Base-by-base conservation (phyloP, 2,113 vertebrate genomes). In the Fulmarus glacialis region DNA sequence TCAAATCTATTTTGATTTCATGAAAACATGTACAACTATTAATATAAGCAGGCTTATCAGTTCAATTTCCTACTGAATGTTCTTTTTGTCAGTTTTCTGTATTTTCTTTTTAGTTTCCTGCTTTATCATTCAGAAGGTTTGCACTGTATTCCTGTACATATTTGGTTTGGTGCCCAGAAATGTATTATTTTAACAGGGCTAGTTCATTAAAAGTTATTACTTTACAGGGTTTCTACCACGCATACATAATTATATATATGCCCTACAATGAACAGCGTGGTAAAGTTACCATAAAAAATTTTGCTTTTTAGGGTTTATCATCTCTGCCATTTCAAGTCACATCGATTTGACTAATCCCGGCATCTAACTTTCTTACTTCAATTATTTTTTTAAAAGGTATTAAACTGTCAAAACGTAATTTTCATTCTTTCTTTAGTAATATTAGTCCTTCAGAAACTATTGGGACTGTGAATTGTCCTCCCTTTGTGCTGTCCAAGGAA, bases 161-260 rank as follows among this genome's bases (percentile, higher is more conserved):
- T 95, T 97, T 97, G 97, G 93, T 94, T 96, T 96, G 89, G 81
- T 97, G 95, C 97, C 95, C 97, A 97, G 95, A 97, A 96, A 94
- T 68, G 91, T 96, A 96, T 96, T 95, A 97, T 97, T 97, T 97
- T 97, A 97, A 96, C 96, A 96, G 87, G 89, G 84, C 42, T 91
- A 94, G 62, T 97, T 96, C 91, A 96, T 96, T 95, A 94, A 80
- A 97, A 93, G 78, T 95, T 95, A 97, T 97, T 96, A 91, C 94
- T 95, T 96, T 93, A 91, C 53, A 91, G 70, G 40, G 53, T 48
- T 86, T 80, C 87, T 77, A 85, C 70, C 74, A 80, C 0, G 74
- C 91, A 96, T 97, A 94, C 78, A 12, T 93, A 96, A 96, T 91
- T 93, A 84, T 62, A 87, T 45, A 43, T 80, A 80, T 92, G 87